Evolutionary conservation across 2,797 vertebrate genomes (phyloP).

Genomic region (Paramormyrops hopkinsi): DNA sequence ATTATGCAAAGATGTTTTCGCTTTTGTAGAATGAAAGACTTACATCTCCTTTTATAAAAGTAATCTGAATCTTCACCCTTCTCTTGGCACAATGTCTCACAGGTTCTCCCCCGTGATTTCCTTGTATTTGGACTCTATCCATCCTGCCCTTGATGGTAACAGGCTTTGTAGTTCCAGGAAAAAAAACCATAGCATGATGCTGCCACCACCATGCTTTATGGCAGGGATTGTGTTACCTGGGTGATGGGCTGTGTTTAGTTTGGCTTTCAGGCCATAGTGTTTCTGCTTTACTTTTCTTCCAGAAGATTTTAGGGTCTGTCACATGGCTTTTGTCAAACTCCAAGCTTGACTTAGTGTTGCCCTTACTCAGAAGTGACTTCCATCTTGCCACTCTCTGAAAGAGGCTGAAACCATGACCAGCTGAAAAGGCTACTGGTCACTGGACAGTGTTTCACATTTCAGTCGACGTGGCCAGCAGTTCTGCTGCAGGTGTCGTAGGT

Average conservation of each 20-base stretch:
- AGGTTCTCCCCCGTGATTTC: not conserved
- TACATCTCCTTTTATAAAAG: not conserved
- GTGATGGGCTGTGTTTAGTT: slow-evolving; percentile 2
- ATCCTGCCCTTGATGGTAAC: not conserved
- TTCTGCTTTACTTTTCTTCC: not conserved
- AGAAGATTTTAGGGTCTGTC: not conserved
- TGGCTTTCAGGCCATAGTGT: slow-evolving; percentile 1
- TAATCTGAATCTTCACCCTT: not conserved
- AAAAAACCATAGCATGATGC: not conserved
- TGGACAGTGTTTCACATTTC: not conserved
- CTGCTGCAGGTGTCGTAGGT: not conserved
- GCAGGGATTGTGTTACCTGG: slow-evolving; percentile 7
- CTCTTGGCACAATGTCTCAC: not conserved
- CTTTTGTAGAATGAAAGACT: slow-evolving; percentile 4
- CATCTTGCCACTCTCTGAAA: slow-evolving; percentile 6
- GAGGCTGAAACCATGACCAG: not conserved
- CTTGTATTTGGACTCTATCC: not conserved
- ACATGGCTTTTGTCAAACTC: not conserved
- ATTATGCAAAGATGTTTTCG: not conserved
- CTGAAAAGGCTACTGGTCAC: not conserved
- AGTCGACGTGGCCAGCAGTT: not conserved
- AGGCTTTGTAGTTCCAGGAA: not conserved
- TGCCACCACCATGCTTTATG: not conserved
- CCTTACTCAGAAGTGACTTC: not conserved
- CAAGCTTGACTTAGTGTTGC: not conserved